Conservation (phyloP, 92 coral and sea anemone genomes). For the Micromussa lordhowensis region DNA sequence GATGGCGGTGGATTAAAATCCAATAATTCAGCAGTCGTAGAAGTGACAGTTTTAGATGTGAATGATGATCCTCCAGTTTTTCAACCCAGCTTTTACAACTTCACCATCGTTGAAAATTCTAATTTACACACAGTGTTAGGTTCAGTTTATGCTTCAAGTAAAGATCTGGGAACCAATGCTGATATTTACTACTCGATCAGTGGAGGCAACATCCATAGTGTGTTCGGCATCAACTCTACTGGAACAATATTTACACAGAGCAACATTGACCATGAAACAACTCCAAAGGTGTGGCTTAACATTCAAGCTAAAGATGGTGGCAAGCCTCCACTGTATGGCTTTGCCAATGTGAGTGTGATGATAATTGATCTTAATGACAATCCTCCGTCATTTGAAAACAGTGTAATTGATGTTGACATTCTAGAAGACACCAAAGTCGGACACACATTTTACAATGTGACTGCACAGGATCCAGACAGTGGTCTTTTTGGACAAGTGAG, state of each 20-base stretch:
- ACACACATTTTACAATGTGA: constrained; percentile 68
- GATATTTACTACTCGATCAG: constrained; percentile 77
- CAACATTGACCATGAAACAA: constrained; percentile 81
- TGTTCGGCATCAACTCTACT: constrained; percentile 79
- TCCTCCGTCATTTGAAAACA: constrained; percentile 76
- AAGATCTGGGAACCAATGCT: constrained; percentile 93
- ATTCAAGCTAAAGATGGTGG: constrained; percentile 95
- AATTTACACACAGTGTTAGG: constrained; percentile 68
- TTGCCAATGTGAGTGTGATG: constrained; percentile 75
- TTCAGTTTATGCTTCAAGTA: constrained; percentile 84
- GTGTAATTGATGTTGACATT: constrained; percentile 61
- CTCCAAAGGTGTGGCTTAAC: constrained; percentile 56
- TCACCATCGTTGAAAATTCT: constrained; percentile 77
- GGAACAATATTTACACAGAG: constrained; percentile 73
- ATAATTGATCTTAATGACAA: constrained; percentile 93
- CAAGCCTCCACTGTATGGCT: constrained; percentile 84
- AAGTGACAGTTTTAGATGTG: constrained; percentile 82
- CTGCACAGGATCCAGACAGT: constrained; percentile 84
- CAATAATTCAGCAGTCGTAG: constrained; percentile 69
- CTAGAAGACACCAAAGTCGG: constrained; percentile 83
- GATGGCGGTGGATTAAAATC: constrained; percentile 89
- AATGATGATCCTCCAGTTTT: constrained; percentile 96
- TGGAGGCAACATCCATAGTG: constrained; percentile 52
- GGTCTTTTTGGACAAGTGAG: constrained; percentile 79
- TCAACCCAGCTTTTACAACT: constrained; percentile 66